These are phyloP conservation scores for Ormyrus thymus DNA, from an alignment of 2,888 invertebrate species.

Conservation along the genomic window DNA sequence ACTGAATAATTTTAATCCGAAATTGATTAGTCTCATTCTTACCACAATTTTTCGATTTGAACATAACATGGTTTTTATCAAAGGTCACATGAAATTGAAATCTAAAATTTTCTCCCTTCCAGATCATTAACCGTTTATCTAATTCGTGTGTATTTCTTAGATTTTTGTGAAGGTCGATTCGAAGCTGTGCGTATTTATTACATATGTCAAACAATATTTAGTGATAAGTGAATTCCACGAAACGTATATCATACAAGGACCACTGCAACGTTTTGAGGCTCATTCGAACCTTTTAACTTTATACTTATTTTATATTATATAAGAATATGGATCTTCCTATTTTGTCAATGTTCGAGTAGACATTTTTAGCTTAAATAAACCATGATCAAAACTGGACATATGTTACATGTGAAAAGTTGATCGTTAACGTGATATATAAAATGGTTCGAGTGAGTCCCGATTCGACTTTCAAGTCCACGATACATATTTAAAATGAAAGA, in stretches of 20 bases:
- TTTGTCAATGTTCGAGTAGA: slow-evolving; percentile 33
- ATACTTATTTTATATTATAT: slow-evolving; percentile 54
- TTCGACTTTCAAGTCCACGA: slow-evolving; percentile 32
- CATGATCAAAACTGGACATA: slow-evolving; percentile 7
- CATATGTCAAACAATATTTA: slow-evolving; percentile 36
- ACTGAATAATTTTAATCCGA: slow-evolving; percentile 41
- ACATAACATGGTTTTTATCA: too few species aligned
- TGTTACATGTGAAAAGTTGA: slow-evolving; percentile 8
- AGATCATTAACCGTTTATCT: slow-evolving; percentile 9
- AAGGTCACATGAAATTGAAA: too few species aligned
- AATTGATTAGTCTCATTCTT: slow-evolving; percentile 40
- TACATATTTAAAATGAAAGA: slow-evolving; percentile 54
- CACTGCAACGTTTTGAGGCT: slow-evolving; percentile 32
- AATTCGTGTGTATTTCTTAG: slow-evolving; percentile 49
- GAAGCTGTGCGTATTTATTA: slow-evolving; percentile 58
- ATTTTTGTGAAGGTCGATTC: slow-evolving; percentile 51
- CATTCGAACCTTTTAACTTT: slow-evolving; percentile 38
- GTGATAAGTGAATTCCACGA: slow-evolving; percentile 32
- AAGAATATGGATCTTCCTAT: slow-evolving; percentile 56
- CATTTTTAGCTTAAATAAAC: slow-evolving; percentile 6
- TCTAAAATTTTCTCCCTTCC: neutral
- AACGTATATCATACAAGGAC: neutral
- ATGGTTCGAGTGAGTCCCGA: slow-evolving; percentile 43
- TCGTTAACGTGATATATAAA: slow-evolving; percentile 15
- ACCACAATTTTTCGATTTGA: too few species aligned